A percentile compares a stretch with the other conserved stretches of the same genome.
These are phyloP conservation scores for Uria aalge DNA, from an alignment of 2,113 vertebrate species.

Conservation along the genomic window DNA sequence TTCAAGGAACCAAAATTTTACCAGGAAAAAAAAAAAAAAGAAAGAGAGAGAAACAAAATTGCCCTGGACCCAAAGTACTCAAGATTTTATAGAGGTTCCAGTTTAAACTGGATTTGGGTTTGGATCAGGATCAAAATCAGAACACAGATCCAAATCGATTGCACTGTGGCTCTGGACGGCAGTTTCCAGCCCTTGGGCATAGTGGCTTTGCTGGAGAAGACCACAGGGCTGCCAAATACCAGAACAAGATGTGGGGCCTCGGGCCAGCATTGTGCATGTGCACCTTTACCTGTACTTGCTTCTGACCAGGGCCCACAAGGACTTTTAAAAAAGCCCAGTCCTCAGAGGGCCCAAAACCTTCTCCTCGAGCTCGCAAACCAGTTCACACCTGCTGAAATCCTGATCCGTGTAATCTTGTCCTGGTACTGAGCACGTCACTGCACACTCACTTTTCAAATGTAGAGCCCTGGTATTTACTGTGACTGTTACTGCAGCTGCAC, in stretches of 20 bases:
- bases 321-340: neutral
- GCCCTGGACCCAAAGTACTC: neutral
- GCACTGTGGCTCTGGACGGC: neutral
- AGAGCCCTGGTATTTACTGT: neutral
- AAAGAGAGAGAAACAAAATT: neutral
- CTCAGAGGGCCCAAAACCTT: neutral
- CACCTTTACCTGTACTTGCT: neutral
- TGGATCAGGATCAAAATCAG: neutral
- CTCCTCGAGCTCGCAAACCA: fast-evolving
- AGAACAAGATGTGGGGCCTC: neutral
- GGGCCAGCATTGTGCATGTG: fast-evolving
- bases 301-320: neutral
- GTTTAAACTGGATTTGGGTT: neutral
- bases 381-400: neutral
- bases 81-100: neutral
- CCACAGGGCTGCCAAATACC: neutral
- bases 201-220: neutral
- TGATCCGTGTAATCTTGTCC: fast-evolving
- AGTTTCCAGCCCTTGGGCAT: neutral
- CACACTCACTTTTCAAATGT: neutral
- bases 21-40: neutral
- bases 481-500: neutral
- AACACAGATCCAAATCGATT: neutral
- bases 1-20: neutral
- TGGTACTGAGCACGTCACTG: fast-evolving